Percentiles rank a stretch among this genome's conserved stretches.
Evolutionary conservation across 1,140 invertebrate genomes (phyloP).

Genomic region (Micrasema longulum): DNA sequence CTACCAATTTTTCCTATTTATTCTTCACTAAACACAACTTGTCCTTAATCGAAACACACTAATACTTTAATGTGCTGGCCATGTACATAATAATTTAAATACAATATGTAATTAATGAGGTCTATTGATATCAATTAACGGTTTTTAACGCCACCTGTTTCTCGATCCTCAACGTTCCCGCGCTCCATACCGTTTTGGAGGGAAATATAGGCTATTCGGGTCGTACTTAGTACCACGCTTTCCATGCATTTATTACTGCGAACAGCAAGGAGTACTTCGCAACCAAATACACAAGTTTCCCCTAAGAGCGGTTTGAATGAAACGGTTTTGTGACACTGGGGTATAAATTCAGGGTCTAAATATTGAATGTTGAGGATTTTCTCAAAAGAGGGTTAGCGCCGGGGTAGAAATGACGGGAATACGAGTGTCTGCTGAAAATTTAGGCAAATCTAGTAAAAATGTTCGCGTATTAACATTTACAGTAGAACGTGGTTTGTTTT

Average conservation of each 20-base stretch:
- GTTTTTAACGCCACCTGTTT: constrained; percentile 33
- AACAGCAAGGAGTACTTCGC: constrained; percentile 4
- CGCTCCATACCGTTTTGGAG: constrained; percentile 19
- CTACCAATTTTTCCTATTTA: too few species aligned
- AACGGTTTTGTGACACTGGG: neutral
- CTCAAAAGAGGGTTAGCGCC: constrained; percentile 22
- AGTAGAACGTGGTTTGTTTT: too few species aligned
- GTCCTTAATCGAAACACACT: too few species aligned
- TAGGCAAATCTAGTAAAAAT: neutral
- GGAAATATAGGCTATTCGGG: constrained; percentile 23
- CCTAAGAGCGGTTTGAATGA: too few species aligned
- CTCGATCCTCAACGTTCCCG: constrained; percentile 30
- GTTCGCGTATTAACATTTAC: too few species aligned
- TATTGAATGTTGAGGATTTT: neutral
- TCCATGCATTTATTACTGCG: neutral
- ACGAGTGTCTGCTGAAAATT: constrained; percentile 15
- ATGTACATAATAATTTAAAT: too few species aligned
- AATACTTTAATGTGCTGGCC: too few species aligned
- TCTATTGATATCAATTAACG: constrained; percentile 33
- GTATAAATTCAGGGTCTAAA: neutral
- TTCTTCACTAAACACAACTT: too few species aligned
- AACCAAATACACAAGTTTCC: neutral
- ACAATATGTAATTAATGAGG: neutral
- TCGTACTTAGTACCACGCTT: constrained; percentile 13
- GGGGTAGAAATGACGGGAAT: constrained; percentile 25